phyloP scores from a whole-genome alignment of 2,113 vertebrate species.

The Phylloscopus trochiloides region DNA sequence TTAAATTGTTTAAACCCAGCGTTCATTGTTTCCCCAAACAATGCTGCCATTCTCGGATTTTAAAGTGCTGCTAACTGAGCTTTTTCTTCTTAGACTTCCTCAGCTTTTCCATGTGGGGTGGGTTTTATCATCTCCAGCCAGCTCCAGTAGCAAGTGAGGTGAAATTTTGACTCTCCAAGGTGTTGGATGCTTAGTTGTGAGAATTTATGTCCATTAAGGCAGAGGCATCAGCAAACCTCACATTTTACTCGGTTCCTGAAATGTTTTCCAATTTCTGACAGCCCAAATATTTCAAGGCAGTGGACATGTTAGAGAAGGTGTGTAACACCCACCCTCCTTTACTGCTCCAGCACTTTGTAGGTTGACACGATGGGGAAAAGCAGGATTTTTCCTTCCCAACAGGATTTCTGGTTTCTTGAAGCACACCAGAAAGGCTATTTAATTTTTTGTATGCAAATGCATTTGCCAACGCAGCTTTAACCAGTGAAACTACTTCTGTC shows the following conservation, averaged over 20 bases:
- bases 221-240: not conserved
- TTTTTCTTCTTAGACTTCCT: not conserved
- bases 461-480: not conserved
- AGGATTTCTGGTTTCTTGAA: not conserved
- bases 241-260: not conserved
- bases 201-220: not conserved
- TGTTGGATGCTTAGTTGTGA: not conserved
- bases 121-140: not conserved
- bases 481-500: not conserved
- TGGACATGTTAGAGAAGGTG: not conserved
- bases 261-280: not conserved
- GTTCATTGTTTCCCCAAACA: slow-evolving; percentile 27
- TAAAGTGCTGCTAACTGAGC: not conserved
- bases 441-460: not conserved
- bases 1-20: slow-evolving; percentile 1
- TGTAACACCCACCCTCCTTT: not conserved
- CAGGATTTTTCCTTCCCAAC: not conserved
- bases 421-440: not conserved
- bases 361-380: not conserved
- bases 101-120: not conserved
- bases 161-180: not conserved
- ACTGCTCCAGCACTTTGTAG: not conserved
- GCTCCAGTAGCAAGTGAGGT: not conserved
- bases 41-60: not conserved
- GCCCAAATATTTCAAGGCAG: not conserved